Evolutionary conservation across 2,888 invertebrate genomes (phyloP).

Genomic region (Nysson spinosus): DNA sequence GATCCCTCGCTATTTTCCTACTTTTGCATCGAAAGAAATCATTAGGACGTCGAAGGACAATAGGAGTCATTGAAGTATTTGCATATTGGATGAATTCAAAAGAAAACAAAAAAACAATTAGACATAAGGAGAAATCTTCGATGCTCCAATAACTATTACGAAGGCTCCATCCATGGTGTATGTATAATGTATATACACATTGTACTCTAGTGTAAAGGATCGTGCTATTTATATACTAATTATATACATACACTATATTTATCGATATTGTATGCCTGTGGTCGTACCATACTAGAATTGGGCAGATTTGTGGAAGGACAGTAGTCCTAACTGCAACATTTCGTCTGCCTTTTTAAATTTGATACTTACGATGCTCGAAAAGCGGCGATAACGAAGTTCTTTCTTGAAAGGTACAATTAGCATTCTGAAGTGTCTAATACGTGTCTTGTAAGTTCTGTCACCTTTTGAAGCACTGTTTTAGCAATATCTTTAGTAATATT

Average conservation of each 20-base stretch:
- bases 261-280: slow-evolving; percentile 57
- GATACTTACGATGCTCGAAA: slow-evolving; percentile 34
- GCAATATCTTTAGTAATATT: too few relatives aligned
- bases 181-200: slow-evolving; percentile 60
- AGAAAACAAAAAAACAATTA: slow-evolving; percentile 54
- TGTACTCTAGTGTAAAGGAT: slow-evolving; percentile 62
- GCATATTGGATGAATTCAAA: slow-evolving; percentile 35
- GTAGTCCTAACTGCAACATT: neutral
- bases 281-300: slow-evolving; percentile 31
- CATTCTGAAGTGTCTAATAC: neutral
- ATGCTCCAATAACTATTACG: slow-evolving; percentile 49
- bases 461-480: neutral
- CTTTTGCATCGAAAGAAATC: slow-evolving; percentile 65
- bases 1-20: slow-evolving; percentile 68
- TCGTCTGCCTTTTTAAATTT: slow-evolving; percentile 42
- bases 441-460: neutral
- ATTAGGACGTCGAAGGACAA: slow-evolving; percentile 46
- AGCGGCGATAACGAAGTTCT: slow-evolving; percentile 21
- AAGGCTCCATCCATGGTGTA: slow-evolving; percentile 69
- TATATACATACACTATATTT: slow-evolving; percentile 51
- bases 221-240: slow-evolving; percentile 60
- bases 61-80: slow-evolving; percentile 36
- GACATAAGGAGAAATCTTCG: slow-evolving; percentile 50
- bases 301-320: slow-evolving; percentile 7
- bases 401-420: neutral